Evolutionary conservation across 2,113 vertebrate genomes (phyloP).

Genomic region (Nestor notabilis): DNA sequence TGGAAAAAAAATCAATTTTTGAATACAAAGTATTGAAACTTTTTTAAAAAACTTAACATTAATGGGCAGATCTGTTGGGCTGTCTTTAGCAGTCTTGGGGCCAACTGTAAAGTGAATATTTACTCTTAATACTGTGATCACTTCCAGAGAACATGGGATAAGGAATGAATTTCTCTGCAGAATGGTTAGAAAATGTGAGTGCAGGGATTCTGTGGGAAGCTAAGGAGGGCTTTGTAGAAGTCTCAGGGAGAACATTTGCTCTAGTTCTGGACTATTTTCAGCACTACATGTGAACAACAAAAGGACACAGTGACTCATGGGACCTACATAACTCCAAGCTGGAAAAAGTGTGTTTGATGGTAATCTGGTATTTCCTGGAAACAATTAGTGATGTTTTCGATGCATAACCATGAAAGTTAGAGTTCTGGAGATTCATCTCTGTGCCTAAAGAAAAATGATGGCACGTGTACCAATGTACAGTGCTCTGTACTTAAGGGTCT

Average conservation of each 20-base stretch:
- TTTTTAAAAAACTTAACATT: background rate
- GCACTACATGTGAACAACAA: background rate
- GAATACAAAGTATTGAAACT: background rate
- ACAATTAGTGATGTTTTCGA: background rate
- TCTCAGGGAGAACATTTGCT: background rate
- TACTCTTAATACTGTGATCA: background rate
- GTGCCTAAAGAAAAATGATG: background rate
- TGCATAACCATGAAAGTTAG: background rate
- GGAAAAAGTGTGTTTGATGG: background rate
- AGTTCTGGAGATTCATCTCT: background rate
- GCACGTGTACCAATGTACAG: background rate
- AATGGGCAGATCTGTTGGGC: background rate
- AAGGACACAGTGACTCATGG: background rate
- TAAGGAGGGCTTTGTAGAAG: background rate
- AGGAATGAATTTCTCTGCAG: background rate
- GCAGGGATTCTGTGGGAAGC: background rate
- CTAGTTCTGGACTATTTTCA: background rate
- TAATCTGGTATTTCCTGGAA: background rate
- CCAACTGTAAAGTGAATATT: background rate
- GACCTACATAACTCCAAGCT: background rate
- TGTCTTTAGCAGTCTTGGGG: background rate
- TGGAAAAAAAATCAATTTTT: background rate
- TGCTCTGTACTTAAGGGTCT: background rate
- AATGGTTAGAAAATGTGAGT: background rate
- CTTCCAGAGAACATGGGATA: background rate